Evolutionary conservation across 1,140 invertebrate species (phyloP), one percentile per base, ranked within the genome.

Genomic region (Drosophila pallidifrons): DNA sequence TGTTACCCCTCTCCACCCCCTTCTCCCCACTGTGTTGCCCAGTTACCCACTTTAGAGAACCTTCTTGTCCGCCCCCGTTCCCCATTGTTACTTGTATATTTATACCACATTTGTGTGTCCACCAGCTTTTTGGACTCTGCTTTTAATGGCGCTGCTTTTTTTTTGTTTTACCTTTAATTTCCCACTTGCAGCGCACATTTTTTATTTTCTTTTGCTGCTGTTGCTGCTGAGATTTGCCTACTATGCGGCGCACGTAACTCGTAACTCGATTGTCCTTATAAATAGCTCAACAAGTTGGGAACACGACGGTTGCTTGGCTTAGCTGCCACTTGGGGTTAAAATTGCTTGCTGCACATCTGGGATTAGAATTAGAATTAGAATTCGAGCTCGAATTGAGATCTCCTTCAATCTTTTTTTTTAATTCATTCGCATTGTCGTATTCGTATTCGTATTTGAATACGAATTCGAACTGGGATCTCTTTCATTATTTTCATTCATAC

Each of bases 11-110:
- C n/a, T 68, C 47, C 49, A 38, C 63, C 5, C 11, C 10, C 49
- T 5, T 10, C 20, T n/a, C 4, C 20, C 20, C 20, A 25, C 20
- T 25, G 20, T 72, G 71, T 54, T 67, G 49, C 81, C 59, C 81
- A 54, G 65, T 75, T 77, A 82, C 52, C 76, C 70, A 60, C 55
- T 67, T 67, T 52, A 63, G 45, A 64, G 47, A 63, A 41, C 60
- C 20, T 6, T 16, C 16, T 28, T 13, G 8, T 64, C 47, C 51
- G 20, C 57, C 3, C n/a, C n/a, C 51, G 2, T 6, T 13, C n/a
- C 30, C 30, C 30, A 32, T 32, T 32, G 30, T 32, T 32, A 8
- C 30, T 38, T 54, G 47, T 58, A 57, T 70, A 59, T 70, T 45
- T 76, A 45, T 72, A 72, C 59, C 41, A 28, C 55, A 58, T 20